These are phyloP conservation scores for Chloebia gouldiae DNA, from an alignment of 2,113 vertebrate species.

Conservation along the genomic window DNA sequence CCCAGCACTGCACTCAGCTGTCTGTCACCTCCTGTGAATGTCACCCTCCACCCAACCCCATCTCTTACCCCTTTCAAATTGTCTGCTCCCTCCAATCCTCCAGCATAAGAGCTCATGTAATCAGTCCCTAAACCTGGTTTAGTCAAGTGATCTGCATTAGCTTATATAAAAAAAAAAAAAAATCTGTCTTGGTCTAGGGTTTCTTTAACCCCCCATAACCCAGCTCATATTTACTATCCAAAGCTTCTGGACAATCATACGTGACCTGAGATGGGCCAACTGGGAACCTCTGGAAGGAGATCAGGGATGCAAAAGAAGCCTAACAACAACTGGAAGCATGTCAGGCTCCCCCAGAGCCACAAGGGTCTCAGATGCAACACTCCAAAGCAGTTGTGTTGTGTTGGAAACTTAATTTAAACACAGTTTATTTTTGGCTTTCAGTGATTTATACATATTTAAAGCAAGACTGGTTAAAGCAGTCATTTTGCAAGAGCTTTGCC, in stretches of 20 bases:
- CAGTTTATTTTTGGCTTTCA: background rate
- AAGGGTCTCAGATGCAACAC: background rate
- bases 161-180: background rate
- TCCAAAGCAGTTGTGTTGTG: background rate
- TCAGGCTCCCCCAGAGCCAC: background rate
- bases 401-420: background rate
- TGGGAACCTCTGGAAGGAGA: background rate
- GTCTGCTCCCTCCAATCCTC: background rate
- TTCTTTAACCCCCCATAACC: background rate
- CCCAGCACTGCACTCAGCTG: accelerated
- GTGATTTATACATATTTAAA: background rate
- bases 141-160: background rate
- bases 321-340: background rate
- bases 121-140: background rate
- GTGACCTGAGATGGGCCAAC: background rate
- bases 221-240: background rate
- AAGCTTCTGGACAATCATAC: background rate
- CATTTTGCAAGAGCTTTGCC: background rate
- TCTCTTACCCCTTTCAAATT: background rate
- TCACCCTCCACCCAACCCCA: background rate
- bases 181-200: background rate
- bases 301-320: background rate
- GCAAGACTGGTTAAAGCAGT: background rate
- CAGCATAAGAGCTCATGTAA: background rate
- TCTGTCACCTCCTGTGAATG: background rate